These are phyloP conservation scores for Ennomos fuscantarius DNA, from an alignment of 2,888 invertebrate genomes.

Conservation along the genomic window DNA sequence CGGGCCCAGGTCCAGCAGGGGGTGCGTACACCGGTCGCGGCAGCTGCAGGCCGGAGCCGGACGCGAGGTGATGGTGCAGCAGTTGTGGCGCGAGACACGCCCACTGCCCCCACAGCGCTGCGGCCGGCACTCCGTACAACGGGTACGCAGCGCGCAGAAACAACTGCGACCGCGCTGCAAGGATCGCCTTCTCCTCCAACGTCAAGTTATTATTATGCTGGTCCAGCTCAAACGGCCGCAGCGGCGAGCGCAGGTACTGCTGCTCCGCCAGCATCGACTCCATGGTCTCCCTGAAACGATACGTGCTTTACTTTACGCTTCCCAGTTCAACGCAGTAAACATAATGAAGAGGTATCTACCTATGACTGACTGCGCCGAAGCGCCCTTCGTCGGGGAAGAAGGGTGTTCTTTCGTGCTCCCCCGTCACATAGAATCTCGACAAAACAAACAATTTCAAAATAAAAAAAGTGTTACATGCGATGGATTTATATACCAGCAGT, in stretches of 20 bases:
- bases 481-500: constrained; percentile 10
- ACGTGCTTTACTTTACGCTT: constrained; percentile 38
- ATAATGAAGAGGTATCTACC: constrained; percentile 68
- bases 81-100: constrained; percentile 88
- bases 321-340: constrained; percentile 32
- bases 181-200: constrained; percentile 90
- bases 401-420: constrained; percentile 82
- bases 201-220: constrained; percentile 89
- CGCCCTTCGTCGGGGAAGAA: constrained; percentile 82
- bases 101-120: constrained; percentile 90
- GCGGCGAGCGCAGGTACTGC: constrained; percentile 91
- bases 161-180: constrained; percentile 91
- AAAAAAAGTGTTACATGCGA: constrained; percentile 33
- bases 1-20: constrained; percentile 46
- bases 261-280: constrained; percentile 95
- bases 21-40: constrained; percentile 79
- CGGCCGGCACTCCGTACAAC: constrained; percentile 79
- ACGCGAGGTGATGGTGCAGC: constrained; percentile 87
- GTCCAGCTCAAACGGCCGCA: constrained; percentile 90
- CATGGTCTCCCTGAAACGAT: constrained; percentile 92
- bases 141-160: constrained; percentile 90
- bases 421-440: constrained; percentile 85
- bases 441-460: constrained; percentile 71
- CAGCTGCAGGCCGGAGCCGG: constrained; percentile 76
- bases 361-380: constrained; percentile 80